Base-by-base conservation (phyloP, 1,140 invertebrate genomes). In the Vanessa atalanta region DNA sequence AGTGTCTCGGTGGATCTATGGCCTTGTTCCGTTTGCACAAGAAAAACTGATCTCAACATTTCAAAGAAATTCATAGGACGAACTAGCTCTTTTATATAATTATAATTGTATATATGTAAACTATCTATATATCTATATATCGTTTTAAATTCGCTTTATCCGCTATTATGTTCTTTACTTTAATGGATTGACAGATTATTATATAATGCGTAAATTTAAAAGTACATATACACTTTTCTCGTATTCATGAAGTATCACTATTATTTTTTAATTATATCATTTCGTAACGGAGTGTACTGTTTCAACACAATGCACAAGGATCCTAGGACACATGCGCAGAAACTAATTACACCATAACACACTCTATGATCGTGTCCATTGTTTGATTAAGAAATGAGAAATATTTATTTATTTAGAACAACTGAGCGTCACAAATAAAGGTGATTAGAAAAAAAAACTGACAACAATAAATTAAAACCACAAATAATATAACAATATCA, bases 1-100 rank as follows among this genome's bases (percentile, higher is more conserved):
- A 77, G 75, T 72, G 69, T 71, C 72, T 71, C 64, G 63, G 64
- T 71, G 53, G 67, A 77, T 73, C 68, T 77, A 72, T 69, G 75
- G n/a, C n/a, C 48, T 63, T 65, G 55, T 65, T 71, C 57, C 68
- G 37, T 65, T 72, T 72, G 47, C 60, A 68, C 57, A 65, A 43
- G 63, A 73, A 73, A 73, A 68, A 48, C 72, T 73, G 53, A 65
- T 73, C 55, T 48, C 53, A 37, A 48, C 43, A 61, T 63, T 73
- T 61, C 72, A 73, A 68, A 55, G 66, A 53, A 55, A 65, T 31
- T 68, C 65, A 23, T 50, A 61, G 71, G 65, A 57, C 66, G 53
- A 69, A 57, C 31, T 23, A 60, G 60, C 12, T 60, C 20, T 47
- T 69, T 60, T n/a, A 60, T 61, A 43, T 61, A 47, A 48, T 43